phyloP scores from a whole-genome alignment of 2,113 vertebrate genomes.

The Cottus gobio region DNA sequence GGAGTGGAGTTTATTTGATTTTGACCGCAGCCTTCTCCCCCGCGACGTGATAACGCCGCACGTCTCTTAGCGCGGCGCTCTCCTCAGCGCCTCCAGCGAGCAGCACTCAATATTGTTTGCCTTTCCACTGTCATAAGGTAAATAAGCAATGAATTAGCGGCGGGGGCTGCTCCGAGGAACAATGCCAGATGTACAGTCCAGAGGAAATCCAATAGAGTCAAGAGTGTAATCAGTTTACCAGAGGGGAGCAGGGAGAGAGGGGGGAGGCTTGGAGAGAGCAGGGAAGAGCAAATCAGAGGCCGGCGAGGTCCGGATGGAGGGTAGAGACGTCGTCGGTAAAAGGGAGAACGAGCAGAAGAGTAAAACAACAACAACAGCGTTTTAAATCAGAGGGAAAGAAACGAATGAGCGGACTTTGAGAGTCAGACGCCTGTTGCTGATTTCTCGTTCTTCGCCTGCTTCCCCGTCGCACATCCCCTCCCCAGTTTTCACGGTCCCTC shows the following conservation, averaged over 20 bases:
- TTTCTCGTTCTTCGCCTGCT: neutral
- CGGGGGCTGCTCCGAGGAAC: slow-evolving; percentile 67
- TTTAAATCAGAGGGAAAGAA: slow-evolving; percentile 1
- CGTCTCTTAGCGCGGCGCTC: slow-evolving; percentile 7
- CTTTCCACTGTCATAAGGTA: slow-evolving; percentile 76
- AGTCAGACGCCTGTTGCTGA: slow-evolving; percentile 64
- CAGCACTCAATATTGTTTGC: slow-evolving; percentile 72
- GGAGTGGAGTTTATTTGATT: slow-evolving; percentile 46
- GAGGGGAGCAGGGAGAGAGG: slow-evolving; percentile 49
- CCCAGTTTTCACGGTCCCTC: slow-evolving; percentile 2
- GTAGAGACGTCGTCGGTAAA: slow-evolving; percentile 6
- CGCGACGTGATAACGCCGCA: slow-evolving; percentile 13
- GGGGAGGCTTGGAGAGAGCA: slow-evolving; percentile 26
- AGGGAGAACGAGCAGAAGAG: neutral
- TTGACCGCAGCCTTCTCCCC: slow-evolving; percentile 21
- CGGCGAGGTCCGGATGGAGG: slow-evolving; percentile 10
- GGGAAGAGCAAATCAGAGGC: slow-evolving; percentile 45
- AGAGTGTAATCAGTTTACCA: slow-evolving; percentile 76
- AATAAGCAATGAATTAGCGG: slow-evolving; percentile 80
- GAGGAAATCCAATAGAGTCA: slow-evolving; percentile 79
- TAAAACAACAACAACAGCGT: neutral
- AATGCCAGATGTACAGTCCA: slow-evolving; percentile 76
- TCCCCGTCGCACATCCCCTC: neutral
- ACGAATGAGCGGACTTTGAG: slow-evolving; percentile 2
- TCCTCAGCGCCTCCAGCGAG: slow-evolving; percentile 46